Conservation (phyloP, 1,140 invertebrate genomes). For the Cherax quadricarinatus region DNA sequence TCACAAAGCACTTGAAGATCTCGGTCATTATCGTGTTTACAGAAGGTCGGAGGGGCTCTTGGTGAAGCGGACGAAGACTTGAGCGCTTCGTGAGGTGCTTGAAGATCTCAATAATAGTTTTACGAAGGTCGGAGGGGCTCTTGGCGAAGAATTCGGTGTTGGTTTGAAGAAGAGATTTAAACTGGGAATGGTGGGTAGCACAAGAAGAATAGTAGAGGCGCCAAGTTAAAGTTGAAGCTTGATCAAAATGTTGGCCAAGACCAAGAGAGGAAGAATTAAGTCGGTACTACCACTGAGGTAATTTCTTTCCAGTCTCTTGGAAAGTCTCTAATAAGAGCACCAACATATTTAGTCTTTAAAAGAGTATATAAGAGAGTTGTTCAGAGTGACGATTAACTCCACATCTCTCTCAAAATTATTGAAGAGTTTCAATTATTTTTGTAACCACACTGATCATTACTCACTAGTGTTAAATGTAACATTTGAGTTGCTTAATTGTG, state of each 20-base stretch:
- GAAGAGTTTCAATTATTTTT: too few species aligned
- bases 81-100: conserved; percentile 2
- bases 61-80: conserved; percentile 9
- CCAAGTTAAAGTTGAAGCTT: conserved; percentile 8
- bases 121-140: conserved; percentile 20
- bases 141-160: conserved; percentile 29
- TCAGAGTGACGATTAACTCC: too few species aligned
- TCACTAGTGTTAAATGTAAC: too few species aligned
- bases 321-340: background rate
- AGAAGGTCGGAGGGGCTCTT: conserved; percentile 24
- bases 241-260: conserved; percentile 26
- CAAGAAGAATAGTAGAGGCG: conserved; percentile 5
- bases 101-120: conserved; percentile 37
- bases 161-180: conserved; percentile 35
- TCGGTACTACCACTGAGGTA: conserved; percentile 40
- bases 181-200: background rate
- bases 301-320: conserved; percentile 22
- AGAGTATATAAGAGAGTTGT: background rate
- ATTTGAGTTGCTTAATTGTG: too few species aligned
- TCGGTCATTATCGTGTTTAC: conserved; percentile 8
- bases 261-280: conserved; percentile 26
- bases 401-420: too few species aligned
- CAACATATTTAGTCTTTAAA: background rate
- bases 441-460: too few species aligned
- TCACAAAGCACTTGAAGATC: conserved; percentile 28